Percentiles rank a stretch among this genome's conserved stretches.
These are phyloP conservation scores for Bufo bufo DNA, from an alignment of 2,113 vertebrate genomes.

Conservation along the genomic window DNA sequence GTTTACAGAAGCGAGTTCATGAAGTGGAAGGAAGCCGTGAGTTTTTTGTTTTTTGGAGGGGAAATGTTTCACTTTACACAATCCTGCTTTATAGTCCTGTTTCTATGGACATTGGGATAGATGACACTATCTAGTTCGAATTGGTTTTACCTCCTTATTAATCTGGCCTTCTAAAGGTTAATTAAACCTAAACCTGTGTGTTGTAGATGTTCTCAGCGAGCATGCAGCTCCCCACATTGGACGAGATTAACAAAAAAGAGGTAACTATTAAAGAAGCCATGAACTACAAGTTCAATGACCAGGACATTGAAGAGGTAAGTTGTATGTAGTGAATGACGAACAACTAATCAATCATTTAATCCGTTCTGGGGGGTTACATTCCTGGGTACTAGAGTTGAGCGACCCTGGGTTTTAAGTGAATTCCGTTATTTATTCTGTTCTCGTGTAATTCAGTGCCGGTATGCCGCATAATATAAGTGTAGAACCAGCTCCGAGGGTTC, in stretches of 20 bases:
- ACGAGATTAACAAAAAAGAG: slow-evolving; percentile 97
- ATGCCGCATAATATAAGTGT: no score
- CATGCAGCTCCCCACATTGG: slow-evolving; percentile 97
- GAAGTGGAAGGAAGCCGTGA: slow-evolving; percentile 99
- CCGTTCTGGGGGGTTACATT: no score
- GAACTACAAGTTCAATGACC: slow-evolving; percentile 98
- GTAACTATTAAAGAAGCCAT: slow-evolving; percentile 96
- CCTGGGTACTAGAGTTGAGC: no score
- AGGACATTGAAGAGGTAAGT: slow-evolving; percentile 96
- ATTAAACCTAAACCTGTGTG: background rate
- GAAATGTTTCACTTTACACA: no score
- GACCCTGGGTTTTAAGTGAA: no score
- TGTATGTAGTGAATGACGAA: background rate
- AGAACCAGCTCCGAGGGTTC: no score
- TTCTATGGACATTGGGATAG: no score
- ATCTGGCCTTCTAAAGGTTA: background rate
- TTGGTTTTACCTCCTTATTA: background rate
- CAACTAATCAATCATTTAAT: no score
- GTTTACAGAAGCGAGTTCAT: slow-evolving; percentile 98
- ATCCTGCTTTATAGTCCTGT: no score
- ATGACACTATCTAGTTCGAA: background rate
- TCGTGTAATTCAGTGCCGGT: no score
- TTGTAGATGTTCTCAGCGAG: slow-evolving; percentile 91
- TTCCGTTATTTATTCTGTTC: no score
- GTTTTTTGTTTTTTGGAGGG: slow-evolving; percentile 61